Percentiles rank a stretch among this genome's conserved stretches.
phyloP scores from a whole-genome alignment of 2,888 invertebrate genomes.

The Cryptocephalus moraei region DNA sequence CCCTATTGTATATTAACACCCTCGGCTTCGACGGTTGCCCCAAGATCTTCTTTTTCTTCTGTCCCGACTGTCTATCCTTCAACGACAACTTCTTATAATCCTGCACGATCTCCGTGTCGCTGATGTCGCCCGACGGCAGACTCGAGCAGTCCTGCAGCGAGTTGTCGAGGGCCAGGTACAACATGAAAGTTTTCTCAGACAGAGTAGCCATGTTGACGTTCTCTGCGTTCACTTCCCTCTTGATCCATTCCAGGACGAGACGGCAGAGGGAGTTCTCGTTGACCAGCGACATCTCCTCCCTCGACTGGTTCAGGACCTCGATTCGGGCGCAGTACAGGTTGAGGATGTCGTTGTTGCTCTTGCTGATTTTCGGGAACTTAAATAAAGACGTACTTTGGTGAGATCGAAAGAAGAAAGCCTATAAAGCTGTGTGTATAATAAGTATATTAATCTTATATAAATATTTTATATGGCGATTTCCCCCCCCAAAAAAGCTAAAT shows the following conservation, averaged over 20 bases:
- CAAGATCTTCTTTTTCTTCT: slow-evolving; percentile 40
- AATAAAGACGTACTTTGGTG: not conserved
- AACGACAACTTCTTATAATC: slow-evolving; percentile 55
- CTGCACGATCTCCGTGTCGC: slow-evolving; percentile 66
- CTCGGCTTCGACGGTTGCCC: slow-evolving; percentile 51
- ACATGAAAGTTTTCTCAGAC: slow-evolving; percentile 59
- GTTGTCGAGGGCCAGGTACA: slow-evolving; percentile 66
- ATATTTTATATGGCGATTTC: no score
- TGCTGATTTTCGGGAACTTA: slow-evolving; percentile 56
- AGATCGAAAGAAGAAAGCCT: no score
- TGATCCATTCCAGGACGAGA: slow-evolving; percentile 55
- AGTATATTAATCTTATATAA: no score
- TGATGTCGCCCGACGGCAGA: slow-evolving; percentile 51
- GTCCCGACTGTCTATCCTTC: slow-evolving; percentile 30
- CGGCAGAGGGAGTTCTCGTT: slow-evolving; percentile 50
- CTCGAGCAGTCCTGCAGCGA: slow-evolving; percentile 71
- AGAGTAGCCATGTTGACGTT: slow-evolving; percentile 33
- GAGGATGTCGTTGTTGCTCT: slow-evolving; percentile 47
- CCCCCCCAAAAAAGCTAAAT: no score
- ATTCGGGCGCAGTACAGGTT: slow-evolving; percentile 58
- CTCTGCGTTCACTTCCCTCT: slow-evolving; percentile 35
- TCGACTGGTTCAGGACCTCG: slow-evolving; percentile 64
- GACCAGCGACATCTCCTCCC: slow-evolving; percentile 53
- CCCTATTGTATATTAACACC: slow-evolving; percentile 50
- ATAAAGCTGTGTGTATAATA: not conserved